A percentile compares a stretch with the other conserved stretches of the same genome.
Conservation (phyloP, 1,140 invertebrate species). For the Dendrolimus kikuchii region DNA sequence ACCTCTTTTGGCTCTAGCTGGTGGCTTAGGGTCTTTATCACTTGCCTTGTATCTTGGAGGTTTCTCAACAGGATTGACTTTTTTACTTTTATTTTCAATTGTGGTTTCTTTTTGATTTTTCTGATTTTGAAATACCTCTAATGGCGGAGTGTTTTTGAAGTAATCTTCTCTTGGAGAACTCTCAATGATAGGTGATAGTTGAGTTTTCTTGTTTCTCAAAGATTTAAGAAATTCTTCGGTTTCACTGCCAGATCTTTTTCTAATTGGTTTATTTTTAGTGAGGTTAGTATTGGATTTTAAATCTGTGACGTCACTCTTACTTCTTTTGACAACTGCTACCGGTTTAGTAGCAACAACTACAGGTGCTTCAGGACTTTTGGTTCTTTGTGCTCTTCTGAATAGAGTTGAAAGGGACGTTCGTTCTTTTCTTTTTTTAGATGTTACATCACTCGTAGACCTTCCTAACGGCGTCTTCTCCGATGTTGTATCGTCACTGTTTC, state of each 20-base stretch:
- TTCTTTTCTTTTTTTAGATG: slow-evolving; percentile 58
- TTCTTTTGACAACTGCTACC: slow-evolving; percentile 70
- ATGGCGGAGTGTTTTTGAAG: slow-evolving; percentile 71
- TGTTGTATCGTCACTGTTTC: slow-evolving; percentile 51
- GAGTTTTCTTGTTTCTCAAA: slow-evolving; percentile 74
- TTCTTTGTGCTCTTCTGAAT: slow-evolving; percentile 71
- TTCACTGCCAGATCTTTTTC: slow-evolving; percentile 68
- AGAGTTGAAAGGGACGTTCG: slow-evolving; percentile 74
- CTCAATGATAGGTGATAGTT: slow-evolving; percentile 85
- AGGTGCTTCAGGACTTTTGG: slow-evolving; percentile 45
- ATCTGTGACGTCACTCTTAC: slow-evolving; percentile 80
- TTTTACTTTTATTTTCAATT: slow-evolving; percentile 34
- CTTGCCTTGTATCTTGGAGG: slow-evolving; percentile 55
- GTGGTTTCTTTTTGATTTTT: slow-evolving; percentile 31
- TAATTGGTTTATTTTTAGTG: slow-evolving; percentile 51
- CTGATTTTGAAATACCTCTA: slow-evolving; percentile 51
- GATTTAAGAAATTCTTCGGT: slow-evolving; percentile 71
- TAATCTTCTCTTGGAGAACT: slow-evolving; percentile 78
- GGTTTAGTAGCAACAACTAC: slow-evolving; percentile 60
- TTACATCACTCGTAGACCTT: slow-evolving; percentile 73
- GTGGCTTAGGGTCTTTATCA: slow-evolving; percentile 60
- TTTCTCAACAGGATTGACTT: slow-evolving; percentile 69
- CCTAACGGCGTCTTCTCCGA: slow-evolving; percentile 49
- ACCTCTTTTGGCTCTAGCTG: slow-evolving; percentile 43
- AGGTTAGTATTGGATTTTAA: slow-evolving; percentile 68